Evolutionary conservation across 2,888 invertebrate genomes (phyloP), one percentile per base, ranked within the genome.

Genomic region (Bruchidius siliquastri): DNA sequence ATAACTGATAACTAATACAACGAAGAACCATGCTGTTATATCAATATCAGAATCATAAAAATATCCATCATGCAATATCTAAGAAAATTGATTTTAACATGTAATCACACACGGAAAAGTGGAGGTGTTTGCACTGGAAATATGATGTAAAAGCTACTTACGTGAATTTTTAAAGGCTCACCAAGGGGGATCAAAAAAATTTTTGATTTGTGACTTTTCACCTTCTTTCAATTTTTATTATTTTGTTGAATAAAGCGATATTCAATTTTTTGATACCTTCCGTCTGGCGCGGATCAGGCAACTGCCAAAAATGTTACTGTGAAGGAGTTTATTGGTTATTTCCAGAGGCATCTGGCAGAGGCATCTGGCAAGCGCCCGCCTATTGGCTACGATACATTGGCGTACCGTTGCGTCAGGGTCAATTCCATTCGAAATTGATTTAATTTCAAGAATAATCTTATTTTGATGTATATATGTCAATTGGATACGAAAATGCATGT

Each of bases 261-360:
- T 84, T 85, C 86, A 85, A 85, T 84, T 86, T 83, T 85, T 85
- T 82, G 77, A 77, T 80, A 80, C 80, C 80, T 82, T 79, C 80
- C 79, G 76, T 81, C 82, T 78, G 74, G 77, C 80, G 82, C 82
- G 83, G 80, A 82, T 80, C 82, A 80, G 76, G 73, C 79, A 83
- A 83, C 82, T 84, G 82, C 81, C 82, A 80, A 82, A 82, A 80
- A 79, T 77, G 75, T 73, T 77, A 78, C 77, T 76, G 75, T 77
- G 74, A 72, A 74, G 70, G 67, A 79, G 84, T 84, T 84, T 85
- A 77, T 81, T 81, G 81, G 81, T 77, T 73, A 74, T 70, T 70
- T 72, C 74, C 81, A 86, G 87, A 84, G 85, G 84, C 82, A 79
- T 87, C 86, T 86, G 86, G 85, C 87, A 86, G 87, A 84, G 86